Conservation (phyloP, 2,888 invertebrate species). For the Brenthis daphne region DNA sequence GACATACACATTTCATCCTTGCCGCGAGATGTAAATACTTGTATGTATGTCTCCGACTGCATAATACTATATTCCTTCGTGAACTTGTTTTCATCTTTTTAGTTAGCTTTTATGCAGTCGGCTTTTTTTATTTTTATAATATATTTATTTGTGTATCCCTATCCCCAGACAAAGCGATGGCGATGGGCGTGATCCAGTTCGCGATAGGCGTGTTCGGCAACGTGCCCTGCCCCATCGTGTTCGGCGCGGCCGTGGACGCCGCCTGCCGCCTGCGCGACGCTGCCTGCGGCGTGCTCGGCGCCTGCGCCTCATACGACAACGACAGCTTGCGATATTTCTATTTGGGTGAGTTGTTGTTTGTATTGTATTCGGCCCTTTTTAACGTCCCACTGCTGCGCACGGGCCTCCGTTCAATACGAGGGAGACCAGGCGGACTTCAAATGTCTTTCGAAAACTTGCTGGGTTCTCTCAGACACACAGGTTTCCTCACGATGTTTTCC, state of each 20-base stretch:
- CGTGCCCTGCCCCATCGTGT: constrained; percentile 97
- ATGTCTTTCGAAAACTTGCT: too few relatives aligned
- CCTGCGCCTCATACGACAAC: constrained; percentile 94
- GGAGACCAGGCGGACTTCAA: too few relatives aligned
- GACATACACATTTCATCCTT: too few relatives aligned
- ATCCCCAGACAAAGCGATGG: constrained; percentile 92
- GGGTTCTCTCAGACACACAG: too few relatives aligned
- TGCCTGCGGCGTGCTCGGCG: constrained; percentile 90
- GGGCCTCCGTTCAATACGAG: too few relatives aligned
- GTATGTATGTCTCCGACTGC: too few relatives aligned
- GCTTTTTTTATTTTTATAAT: background rate
- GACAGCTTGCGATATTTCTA: constrained; percentile 92
- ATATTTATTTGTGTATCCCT: background rate
- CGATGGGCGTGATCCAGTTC: constrained; percentile 95
- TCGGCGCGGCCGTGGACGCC: constrained; percentile 95
- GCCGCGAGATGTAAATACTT: too few relatives aligned
- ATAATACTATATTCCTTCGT: too few relatives aligned
- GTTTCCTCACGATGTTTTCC: too few relatives aligned
- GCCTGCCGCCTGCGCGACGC: constrained; percentile 94
- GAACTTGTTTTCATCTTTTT: too few relatives aligned
- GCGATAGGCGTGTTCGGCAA: constrained; percentile 96
- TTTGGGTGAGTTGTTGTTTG: constrained; percentile 82
- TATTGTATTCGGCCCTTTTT: too few relatives aligned
- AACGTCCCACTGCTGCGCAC: too few relatives aligned
- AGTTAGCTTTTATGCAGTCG: background rate